Percentiles rank a stretch among this genome's conserved stretches.
phyloP scores from a whole-genome alignment of 92 coral and sea anemone genomes.

The Umimayanthus kanabou region DNA sequence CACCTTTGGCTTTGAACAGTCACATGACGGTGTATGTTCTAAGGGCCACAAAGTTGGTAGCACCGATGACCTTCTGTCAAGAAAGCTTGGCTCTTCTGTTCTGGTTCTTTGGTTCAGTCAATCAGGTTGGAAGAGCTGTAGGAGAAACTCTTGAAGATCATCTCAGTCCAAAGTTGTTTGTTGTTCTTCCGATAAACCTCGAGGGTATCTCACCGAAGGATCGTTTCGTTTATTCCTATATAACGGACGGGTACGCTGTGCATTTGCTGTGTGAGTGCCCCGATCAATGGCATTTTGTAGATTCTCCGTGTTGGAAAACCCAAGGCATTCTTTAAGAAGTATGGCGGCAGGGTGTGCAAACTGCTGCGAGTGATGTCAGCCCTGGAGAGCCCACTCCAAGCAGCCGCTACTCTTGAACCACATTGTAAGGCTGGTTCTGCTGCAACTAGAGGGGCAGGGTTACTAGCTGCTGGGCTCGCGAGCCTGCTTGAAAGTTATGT shows the following conservation, averaged over 20 bases:
- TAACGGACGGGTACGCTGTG: constrained; percentile 52
- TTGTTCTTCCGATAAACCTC: constrained; percentile 7
- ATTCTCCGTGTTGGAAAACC: background rate
- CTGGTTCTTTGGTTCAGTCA: background rate
- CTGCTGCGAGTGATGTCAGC: background rate
- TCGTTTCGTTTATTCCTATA: constrained; percentile 37
- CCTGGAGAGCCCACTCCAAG: background rate
- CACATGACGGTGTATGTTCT: background rate
- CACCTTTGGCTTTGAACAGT: background rate
- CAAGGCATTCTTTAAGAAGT: background rate
- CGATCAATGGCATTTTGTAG: constrained; percentile 2
- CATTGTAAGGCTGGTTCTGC: background rate
- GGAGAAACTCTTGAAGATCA: constrained; percentile 26
- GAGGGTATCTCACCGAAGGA: constrained; percentile 36
- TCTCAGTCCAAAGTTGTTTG: constrained; percentile 31
- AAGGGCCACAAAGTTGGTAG: background rate
- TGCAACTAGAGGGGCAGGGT: background rate
- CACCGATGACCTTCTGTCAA: background rate
- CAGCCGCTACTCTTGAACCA: background rate
- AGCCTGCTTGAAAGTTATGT: background rate
- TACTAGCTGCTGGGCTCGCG: background rate
- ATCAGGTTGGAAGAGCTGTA: background rate
- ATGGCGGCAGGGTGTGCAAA: background rate
- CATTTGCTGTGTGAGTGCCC: constrained; percentile 53
- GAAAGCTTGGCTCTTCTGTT: background rate